Evolutionary conservation across 2,888 invertebrate genomes (phyloP).

Genomic region (Eulithis prunata): DNA sequence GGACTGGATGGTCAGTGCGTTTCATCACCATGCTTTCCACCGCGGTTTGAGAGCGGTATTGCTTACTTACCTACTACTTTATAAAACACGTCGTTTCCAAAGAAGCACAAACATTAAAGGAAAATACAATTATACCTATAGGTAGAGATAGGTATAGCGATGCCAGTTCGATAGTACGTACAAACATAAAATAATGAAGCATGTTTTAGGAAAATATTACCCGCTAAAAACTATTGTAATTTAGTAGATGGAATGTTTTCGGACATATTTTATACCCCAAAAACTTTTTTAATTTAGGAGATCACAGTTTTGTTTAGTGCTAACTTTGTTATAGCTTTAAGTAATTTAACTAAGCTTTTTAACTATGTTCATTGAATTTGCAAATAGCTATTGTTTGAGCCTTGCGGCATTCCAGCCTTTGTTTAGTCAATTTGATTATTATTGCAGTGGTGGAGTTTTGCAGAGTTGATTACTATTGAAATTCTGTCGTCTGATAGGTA

Average conservation of each 20-base stretch:
- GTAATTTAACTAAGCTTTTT: background rate
- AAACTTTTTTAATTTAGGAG: background rate
- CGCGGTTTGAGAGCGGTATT: too few species aligned
- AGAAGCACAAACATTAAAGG: too few species aligned
- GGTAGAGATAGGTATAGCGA: too few species aligned
- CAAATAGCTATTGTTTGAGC: slow-evolving; percentile 21
- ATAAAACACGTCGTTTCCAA: too few species aligned
- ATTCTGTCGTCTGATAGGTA: background rate
- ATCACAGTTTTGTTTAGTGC: background rate
- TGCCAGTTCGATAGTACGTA: too few species aligned
- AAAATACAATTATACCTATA: too few species aligned
- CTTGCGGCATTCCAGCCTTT: slow-evolving; percentile 12
- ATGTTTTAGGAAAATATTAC: too few species aligned
- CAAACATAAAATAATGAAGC: too few species aligned
- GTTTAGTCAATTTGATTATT: slow-evolving; percentile 5
- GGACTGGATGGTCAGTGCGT: too few species aligned
- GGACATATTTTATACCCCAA: background rate
- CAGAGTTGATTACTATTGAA: background rate
- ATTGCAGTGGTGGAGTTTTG: slow-evolving; percentile 1
- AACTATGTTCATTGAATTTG: background rate
- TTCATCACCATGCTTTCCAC: too few species aligned
- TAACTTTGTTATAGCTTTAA: background rate
- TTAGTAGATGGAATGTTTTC: background rate
- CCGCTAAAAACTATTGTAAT: too few species aligned
- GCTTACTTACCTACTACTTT: too few species aligned